phyloP scores from a whole-genome alignment of 2,797 vertebrate species.

The Thripadectes ignobilis region DNA sequence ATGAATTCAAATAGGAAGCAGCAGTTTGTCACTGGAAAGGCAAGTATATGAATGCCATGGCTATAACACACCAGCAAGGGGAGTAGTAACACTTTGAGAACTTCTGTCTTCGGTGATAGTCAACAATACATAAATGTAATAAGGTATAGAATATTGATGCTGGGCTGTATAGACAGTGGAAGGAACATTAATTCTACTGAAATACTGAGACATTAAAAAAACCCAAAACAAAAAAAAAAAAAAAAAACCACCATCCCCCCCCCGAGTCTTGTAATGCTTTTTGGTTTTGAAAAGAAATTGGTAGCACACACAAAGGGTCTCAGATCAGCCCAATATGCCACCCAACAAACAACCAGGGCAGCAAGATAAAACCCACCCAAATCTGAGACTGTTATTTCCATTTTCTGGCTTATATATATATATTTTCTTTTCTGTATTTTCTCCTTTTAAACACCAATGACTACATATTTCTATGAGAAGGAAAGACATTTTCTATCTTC shows the following conservation, averaged over 20 bases:
- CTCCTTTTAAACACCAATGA: background rate
- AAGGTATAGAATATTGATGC: background rate
- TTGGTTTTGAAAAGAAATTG: background rate
- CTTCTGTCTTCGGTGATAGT: background rate
- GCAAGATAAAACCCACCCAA: background rate
- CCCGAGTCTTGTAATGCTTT: background rate
- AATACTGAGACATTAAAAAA: background rate
- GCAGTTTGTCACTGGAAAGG: background rate
- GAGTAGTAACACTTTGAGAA: slow-evolving; percentile 78
- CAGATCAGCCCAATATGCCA: background rate
- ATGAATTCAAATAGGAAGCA: background rate
- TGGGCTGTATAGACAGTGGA: background rate
- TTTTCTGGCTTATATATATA: fast-evolving
- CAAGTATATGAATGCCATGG: slow-evolving; percentile 53
- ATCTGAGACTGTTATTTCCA: background rate
- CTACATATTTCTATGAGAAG: background rate
- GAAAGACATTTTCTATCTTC: background rate
- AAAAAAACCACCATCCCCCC: background rate
- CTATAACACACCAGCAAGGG: slow-evolving; percentile 74
- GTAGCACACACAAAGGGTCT: background rate
- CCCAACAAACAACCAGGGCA: background rate
- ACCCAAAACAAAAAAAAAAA: too few species aligned
- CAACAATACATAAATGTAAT: background rate
- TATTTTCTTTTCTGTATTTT: background rate
- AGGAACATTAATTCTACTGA: slow-evolving; percentile 38